Percentiles rank a stretch among this genome's conserved stretches.
Conservation (phyloP, 2,888 invertebrate species). For the Leptinotarsa juncta region DNA sequence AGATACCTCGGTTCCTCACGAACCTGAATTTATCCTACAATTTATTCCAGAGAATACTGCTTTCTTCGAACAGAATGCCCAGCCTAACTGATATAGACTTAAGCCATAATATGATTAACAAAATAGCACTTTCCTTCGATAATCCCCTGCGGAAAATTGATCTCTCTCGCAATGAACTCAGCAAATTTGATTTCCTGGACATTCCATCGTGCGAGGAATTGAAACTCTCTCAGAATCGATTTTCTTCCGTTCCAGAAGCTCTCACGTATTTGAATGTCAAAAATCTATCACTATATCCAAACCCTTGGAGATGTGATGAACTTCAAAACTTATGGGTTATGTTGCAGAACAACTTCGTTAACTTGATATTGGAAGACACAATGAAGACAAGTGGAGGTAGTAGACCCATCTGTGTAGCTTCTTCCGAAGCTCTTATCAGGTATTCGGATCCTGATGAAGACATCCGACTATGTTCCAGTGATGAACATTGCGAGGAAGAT, state of each 20-base stretch:
- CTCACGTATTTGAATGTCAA: constrained; percentile 32
- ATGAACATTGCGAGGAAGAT: constrained; percentile 4
- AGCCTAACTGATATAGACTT: constrained; percentile 36
- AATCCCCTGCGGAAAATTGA: constrained; percentile 33
- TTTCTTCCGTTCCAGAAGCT: constrained; percentile 33
- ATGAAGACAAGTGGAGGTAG: constrained; percentile 18
- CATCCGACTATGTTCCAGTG: neutral
- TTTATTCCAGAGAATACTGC: constrained; percentile 29
- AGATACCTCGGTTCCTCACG: constrained; percentile 27
- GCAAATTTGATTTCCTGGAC: constrained; percentile 37
- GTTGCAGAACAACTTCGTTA: constrained; percentile 30
- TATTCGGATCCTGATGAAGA: no score
- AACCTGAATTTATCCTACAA: constrained; percentile 38
- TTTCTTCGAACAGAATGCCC: constrained; percentile 29
- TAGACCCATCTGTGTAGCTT: constrained; percentile 26
- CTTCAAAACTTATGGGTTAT: constrained; percentile 33
- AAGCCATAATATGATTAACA: constrained; percentile 34
- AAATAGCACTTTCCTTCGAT: constrained; percentile 34
- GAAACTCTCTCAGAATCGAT: constrained; percentile 37
- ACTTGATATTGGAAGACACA: neutral
- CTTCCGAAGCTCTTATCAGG: neutral
- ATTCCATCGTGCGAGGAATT: constrained; percentile 28
- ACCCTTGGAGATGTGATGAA: constrained; percentile 43
- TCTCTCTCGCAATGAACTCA: constrained; percentile 31
- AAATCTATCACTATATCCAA: constrained; percentile 37